Conservation (phyloP, 2,113 vertebrate species). For the Morone saxatilis region DNA sequence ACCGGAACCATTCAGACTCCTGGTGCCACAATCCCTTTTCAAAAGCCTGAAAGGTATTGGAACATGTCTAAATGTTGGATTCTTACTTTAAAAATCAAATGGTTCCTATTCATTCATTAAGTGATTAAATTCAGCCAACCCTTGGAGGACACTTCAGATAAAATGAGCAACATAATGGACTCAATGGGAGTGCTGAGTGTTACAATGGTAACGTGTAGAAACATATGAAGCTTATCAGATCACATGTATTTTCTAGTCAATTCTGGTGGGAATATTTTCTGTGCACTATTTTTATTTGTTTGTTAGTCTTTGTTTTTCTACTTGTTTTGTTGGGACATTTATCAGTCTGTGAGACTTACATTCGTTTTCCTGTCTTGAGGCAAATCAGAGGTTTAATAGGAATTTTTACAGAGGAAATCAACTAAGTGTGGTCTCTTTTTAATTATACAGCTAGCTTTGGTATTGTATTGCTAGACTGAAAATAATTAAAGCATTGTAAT, state of each 20-base stretch:
- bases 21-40: conserved; percentile 30
- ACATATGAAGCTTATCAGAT: neutral
- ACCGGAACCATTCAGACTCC: conserved; percentile 12
- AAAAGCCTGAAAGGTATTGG: conserved; percentile 22
- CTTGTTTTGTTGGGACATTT: neutral
- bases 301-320: no score
- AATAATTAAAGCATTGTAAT: neutral
- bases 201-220: neutral
- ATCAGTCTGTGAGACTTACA: neutral
- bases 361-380: conserved; percentile 15
- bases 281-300: neutral
- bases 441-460: neutral
- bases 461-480: neutral
- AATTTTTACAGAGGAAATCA: neutral
- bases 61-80: conserved; percentile 16
- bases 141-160: neutral
- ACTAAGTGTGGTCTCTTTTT: neutral
- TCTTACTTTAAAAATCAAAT: conserved; percentile 17
- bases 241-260: neutral
- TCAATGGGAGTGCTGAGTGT: neutral
- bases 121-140: neutral
- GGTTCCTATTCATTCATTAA: conserved; percentile 21
- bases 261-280: neutral
- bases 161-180: neutral
- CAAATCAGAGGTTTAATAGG: neutral